A percentile compares a stretch with the other conserved stretches of the same genome.
Conservation (phyloP, 2,797 vertebrate species). For the Gallirallus australis region DNA sequence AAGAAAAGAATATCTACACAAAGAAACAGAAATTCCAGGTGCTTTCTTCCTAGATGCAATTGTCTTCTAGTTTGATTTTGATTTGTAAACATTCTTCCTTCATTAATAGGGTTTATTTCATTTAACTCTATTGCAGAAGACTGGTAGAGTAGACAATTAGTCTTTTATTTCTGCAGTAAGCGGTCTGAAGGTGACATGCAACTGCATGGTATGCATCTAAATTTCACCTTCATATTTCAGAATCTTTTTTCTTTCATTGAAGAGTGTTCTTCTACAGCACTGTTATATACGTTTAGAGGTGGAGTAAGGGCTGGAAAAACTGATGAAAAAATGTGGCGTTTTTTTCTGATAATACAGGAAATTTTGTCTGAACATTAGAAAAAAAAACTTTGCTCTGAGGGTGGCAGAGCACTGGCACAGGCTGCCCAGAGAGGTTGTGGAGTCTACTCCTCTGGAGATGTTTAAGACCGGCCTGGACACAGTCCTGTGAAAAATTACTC, state of each 20-base stretch:
- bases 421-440: too few relatives aligned
- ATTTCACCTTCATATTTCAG: not conserved
- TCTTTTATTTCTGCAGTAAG: not conserved
- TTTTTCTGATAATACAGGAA: not conserved
- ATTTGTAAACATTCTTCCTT: not conserved
- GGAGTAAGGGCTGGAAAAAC: not conserved
- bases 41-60: not conserved
- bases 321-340: not conserved
- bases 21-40: not conserved
- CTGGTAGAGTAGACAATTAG: not conserved
- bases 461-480: too few relatives aligned
- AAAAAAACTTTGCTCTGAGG: too few relatives aligned
- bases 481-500: too few relatives aligned
- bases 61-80: not conserved
- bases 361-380: too few relatives aligned
- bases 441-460: too few relatives aligned
- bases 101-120: not conserved
- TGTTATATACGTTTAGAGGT: not conserved
- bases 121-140: not conserved
- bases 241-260: not conserved
- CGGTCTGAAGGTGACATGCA: rapidly evolving
- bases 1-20: not conserved
- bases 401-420: too few relatives aligned
- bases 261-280: not conserved
- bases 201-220: not conserved